Percentiles rank a stretch among this genome's conserved stretches.
phyloP scores from a whole-genome alignment of 2,888 invertebrate genomes.

The Tolmerus cingulatus region DNA sequence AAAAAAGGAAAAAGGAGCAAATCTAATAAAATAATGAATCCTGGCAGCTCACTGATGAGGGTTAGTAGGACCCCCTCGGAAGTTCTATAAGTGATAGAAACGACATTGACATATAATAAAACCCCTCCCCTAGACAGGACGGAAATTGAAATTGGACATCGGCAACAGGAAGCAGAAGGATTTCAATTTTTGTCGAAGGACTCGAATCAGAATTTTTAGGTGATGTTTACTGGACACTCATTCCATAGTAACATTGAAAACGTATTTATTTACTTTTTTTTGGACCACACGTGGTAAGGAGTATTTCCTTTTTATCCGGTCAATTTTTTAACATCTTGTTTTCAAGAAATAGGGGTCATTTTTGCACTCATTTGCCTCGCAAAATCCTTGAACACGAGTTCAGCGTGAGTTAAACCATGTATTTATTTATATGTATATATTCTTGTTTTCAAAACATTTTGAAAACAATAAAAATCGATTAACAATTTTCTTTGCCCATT shows the following conservation, averaged over 20 bases:
- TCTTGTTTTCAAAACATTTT: too few relatives aligned
- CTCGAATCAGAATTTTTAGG: neutral
- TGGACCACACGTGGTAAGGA: neutral
- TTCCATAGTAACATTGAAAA: neutral
- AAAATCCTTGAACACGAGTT: too few relatives aligned
- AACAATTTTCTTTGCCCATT: too few relatives aligned
- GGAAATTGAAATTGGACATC: constrained; percentile 6
- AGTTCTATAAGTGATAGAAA: neutral
- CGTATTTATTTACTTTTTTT: neutral
- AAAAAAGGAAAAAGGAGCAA: neutral
- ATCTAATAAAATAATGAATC: constrained; percentile 18
- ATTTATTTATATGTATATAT: too few relatives aligned
- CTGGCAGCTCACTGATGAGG: neutral
- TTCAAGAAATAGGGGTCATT: too few relatives aligned
- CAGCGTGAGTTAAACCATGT: too few relatives aligned
- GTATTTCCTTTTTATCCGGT: neutral
- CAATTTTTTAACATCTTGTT: neutral
- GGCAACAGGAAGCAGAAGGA: neutral
- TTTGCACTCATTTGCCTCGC: too few relatives aligned
- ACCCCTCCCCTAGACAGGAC: neutral
- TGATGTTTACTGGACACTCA: neutral
- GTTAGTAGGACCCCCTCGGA: neutral
- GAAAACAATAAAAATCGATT: too few relatives aligned
- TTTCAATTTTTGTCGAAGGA: neutral
- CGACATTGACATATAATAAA: constrained; percentile 3